phyloP scores from a whole-genome alignment of 2,888 invertebrate genomes.

The Tubulanus polymorphus region DNA sequence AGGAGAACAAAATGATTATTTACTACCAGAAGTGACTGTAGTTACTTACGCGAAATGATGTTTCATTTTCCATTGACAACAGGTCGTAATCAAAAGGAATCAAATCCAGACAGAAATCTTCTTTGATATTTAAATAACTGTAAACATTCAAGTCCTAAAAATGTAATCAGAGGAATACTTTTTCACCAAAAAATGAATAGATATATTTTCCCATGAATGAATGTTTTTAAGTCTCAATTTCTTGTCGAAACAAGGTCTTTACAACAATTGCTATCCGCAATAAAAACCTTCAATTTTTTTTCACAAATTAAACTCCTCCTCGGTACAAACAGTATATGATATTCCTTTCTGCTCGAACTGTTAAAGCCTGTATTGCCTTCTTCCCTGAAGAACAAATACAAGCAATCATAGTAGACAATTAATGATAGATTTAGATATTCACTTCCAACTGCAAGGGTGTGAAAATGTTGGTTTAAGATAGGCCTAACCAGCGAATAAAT shows the following conservation, averaged over 20 bases:
- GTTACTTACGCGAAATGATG: conserved; percentile 56
- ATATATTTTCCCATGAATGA: no score
- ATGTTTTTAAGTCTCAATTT: no score
- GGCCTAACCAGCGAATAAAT: no score
- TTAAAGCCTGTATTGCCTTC: conserved; percentile 54
- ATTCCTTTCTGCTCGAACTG: conserved; percentile 72
- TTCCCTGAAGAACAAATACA: conserved; percentile 45
- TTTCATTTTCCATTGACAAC: conserved; percentile 83
- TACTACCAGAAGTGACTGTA: not conserved
- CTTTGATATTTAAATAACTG: conserved; percentile 70
- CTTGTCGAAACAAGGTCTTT: no score
- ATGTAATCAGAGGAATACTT: no score
- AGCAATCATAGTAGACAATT: not conserved
- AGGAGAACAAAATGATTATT: not conserved
- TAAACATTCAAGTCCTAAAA: no score
- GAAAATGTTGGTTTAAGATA: not conserved
- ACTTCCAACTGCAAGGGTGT: not conserved
- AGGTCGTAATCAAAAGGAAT: conserved; percentile 90
- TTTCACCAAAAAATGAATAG: no score
- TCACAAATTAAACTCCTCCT: conserved; percentile 81
- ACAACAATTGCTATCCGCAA: no score
- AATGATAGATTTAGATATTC: not conserved
- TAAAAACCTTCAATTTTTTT: conserved; percentile 70
- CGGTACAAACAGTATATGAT: conserved; percentile 86
- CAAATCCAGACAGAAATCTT: conserved; percentile 82